phyloP scores from a whole-genome alignment of 1,140 invertebrate species.

The Nasonia giraulti region DNA sequence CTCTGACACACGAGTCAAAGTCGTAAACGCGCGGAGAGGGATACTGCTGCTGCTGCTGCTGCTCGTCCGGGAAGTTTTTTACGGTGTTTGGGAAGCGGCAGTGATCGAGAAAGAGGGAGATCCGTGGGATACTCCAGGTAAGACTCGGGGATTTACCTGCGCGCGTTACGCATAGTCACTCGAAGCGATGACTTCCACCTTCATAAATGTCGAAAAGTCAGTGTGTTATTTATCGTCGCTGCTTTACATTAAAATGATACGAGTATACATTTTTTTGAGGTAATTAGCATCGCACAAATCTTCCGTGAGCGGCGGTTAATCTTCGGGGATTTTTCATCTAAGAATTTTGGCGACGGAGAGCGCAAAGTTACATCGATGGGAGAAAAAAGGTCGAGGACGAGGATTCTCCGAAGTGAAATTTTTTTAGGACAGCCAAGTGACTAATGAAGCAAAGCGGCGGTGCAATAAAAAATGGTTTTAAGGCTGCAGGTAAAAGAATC shows the following conservation, averaged over 20 bases:
- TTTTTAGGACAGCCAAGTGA: constrained; percentile 1
- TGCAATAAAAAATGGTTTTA: constrained; percentile 21
- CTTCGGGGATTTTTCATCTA: neutral
- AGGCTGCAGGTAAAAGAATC: constrained; percentile 14
- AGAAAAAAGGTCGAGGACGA: neutral
- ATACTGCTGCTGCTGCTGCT: constrained; percentile 11
- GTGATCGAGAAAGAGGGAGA: constrained; percentile 51
- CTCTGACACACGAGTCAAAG: constrained; percentile 53
- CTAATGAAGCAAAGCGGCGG: neutral
- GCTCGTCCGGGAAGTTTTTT: constrained; percentile 63
- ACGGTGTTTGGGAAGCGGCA: constrained; percentile 68
- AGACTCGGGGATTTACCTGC: constrained; percentile 56
- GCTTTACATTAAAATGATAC: constrained; percentile 10
- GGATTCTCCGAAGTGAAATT: neutral
- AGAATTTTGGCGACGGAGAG: too few species aligned
- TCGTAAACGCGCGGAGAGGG: constrained; percentile 59
- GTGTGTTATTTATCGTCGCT: constrained; percentile 36
- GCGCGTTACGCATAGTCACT: constrained; percentile 50
- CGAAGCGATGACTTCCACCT: constrained; percentile 45
- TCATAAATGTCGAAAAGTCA: constrained; percentile 50
- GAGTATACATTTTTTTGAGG: neutral
- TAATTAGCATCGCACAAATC: constrained; percentile 34
- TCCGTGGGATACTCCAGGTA: constrained; percentile 50
- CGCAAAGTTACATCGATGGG: neutral
- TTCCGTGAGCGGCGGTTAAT: neutral